Evolutionary conservation across 2,888 invertebrate genomes (phyloP).

Genomic region (Thalpophila matura): DNA sequence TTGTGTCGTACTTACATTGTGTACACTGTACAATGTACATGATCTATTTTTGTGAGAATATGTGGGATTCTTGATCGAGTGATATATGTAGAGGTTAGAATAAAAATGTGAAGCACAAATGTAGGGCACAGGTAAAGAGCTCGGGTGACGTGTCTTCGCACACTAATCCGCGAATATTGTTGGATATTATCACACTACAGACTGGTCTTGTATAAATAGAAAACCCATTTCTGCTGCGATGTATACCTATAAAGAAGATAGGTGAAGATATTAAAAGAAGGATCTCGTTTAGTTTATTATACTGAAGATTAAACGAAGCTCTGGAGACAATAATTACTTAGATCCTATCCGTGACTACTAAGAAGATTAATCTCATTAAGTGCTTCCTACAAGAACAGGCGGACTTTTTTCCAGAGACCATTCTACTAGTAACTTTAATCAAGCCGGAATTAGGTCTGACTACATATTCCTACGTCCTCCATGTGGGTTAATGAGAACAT

Average conservation of each 20-base stretch:
- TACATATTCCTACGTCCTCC: constrained; percentile 11
- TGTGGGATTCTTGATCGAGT: constrained; percentile 7
- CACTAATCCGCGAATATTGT: constrained; percentile 15
- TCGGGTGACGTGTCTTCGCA: constrained; percentile 17
- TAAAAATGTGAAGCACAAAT: constrained; percentile 22
- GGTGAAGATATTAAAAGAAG: neutral
- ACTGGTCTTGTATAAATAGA: neutral
- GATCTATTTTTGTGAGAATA: constrained; percentile 45
- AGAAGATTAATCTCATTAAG: constrained; percentile 27
- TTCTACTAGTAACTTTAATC: constrained; percentile 30
- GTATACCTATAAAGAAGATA: neutral
- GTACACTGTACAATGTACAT: constrained; percentile 25
- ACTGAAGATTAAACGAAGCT: constrained; percentile 7
- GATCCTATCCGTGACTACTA: constrained; percentile 8
- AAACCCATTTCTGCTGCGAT: neutral
- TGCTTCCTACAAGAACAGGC: constrained; percentile 17
- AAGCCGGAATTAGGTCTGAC: constrained; percentile 24
- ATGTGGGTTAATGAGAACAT: constrained; percentile 55
- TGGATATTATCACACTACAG: neutral
- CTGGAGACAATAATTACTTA: neutral
- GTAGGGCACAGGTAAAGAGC: constrained; percentile 30
- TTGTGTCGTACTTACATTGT: constrained; percentile 35
- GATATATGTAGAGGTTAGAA: neutral
- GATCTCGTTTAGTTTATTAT: neutral
- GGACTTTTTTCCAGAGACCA: constrained; percentile 11